A percentile compares a stretch with the other conserved stretches of the same genome.
Evolutionary conservation across 2,113 vertebrate genomes (phyloP).

Genomic region (Cyprinodon variegatus): DNA sequence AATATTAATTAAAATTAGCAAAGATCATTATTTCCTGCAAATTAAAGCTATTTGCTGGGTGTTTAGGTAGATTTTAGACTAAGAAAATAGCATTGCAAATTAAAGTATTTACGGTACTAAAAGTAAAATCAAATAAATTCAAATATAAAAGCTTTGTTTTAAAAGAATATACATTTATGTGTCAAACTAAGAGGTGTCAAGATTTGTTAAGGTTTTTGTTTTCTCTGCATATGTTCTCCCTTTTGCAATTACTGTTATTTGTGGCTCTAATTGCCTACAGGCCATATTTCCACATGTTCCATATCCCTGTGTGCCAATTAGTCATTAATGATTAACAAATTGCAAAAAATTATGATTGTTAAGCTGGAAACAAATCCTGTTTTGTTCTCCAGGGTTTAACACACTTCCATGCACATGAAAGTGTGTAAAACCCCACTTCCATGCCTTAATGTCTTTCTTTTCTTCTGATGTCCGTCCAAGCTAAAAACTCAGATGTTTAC

Average conservation of each 20-base stretch:
- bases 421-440: too few species aligned
- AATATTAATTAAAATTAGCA: background rate
- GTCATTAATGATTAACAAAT: slow-evolving; percentile 4
- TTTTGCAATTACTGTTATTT: slow-evolving; percentile 30
- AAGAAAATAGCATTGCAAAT: background rate
- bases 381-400: slow-evolving; percentile 21
- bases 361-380: slow-evolving; percentile 27
- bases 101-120: background rate
- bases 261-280: slow-evolving; percentile 27
- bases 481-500: slow-evolving; percentile 57
- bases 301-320: slow-evolving; percentile 28
- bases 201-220: slow-evolving; percentile 7
- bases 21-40: background rate
- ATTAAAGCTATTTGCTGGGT: background rate
- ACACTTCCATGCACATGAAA: slow-evolving; percentile 1
- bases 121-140: background rate
- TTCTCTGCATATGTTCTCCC: slow-evolving; percentile 22
- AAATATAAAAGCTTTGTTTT: background rate
- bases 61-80: background rate
- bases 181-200: too few species aligned
- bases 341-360: slow-evolving; percentile 2
- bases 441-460: slow-evolving; percentile 33
- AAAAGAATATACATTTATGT: background rate
- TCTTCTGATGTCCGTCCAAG: slow-evolving; percentile 44
- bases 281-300: slow-evolving; percentile 24